phyloP scores from a whole-genome alignment of 2,888 invertebrate genomes.

The Tenthredo livida region DNA sequence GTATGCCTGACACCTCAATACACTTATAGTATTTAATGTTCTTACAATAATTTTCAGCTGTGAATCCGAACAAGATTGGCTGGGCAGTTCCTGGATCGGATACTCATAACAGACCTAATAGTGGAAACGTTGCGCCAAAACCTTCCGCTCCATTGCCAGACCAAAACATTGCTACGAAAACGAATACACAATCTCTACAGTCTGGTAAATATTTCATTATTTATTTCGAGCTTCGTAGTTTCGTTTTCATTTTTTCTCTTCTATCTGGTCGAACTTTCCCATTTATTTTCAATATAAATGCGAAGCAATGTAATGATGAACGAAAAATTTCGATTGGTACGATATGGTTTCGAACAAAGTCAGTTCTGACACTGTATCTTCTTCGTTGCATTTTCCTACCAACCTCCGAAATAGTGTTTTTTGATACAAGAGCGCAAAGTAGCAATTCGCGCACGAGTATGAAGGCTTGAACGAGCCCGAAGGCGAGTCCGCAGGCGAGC shows the following conservation, averaged over 20 bases:
- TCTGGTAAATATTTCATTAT: constrained; percentile 64
- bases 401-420: too few species aligned
- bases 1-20: neutral
- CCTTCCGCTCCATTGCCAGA: constrained; percentile 71
- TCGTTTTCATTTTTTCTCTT: neutral
- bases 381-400: too few species aligned
- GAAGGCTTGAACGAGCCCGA: too few species aligned
- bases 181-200: constrained; percentile 72
- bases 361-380: too few species aligned
- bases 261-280: neutral
- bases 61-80: constrained; percentile 68
- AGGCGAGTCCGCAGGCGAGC: too few species aligned
- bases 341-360: too few species aligned
- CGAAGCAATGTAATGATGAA: neutral
- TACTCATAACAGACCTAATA: constrained; percentile 12
- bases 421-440: too few species aligned
- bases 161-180: constrained; percentile 64
- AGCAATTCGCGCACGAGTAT: too few species aligned
- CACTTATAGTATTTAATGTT: neutral
- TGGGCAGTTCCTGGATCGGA: constrained; percentile 69
- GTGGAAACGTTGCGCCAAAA: constrained; percentile 61
- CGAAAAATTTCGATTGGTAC: too few species aligned
- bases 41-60: constrained; percentile 59
- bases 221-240: neutral
- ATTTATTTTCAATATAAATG: neutral